Percentiles rank a stretch among this genome's conserved stretches.
phyloP scores from a whole-genome alignment of 2,113 vertebrate genomes.

The Xiphophorus hellerii region DNA sequence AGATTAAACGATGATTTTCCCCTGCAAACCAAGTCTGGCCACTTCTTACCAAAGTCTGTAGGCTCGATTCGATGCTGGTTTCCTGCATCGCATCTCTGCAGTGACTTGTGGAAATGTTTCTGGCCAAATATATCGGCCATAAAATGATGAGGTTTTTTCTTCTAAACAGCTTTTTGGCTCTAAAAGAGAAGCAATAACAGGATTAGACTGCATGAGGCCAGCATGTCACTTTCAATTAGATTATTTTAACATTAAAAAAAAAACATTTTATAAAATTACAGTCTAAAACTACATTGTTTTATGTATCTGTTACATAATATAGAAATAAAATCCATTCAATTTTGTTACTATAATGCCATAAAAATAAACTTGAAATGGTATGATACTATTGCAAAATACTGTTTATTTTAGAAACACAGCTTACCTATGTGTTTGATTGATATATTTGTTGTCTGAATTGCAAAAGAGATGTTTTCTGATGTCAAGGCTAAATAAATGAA shows the following conservation, averaged over 20 bases:
- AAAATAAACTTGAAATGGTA: background rate
- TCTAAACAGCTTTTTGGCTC: constrained; percentile 71
- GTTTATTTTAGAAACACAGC: rapidly evolving
- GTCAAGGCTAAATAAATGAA: constrained; percentile 50
- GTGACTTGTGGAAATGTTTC: constrained; percentile 50
- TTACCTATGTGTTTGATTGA: constrained; percentile 66
- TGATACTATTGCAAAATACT: background rate
- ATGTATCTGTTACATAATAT: background rate
- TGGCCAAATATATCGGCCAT: constrained; percentile 74
- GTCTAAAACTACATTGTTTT: background rate
- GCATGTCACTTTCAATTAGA: background rate
- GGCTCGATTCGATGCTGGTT: constrained; percentile 32
- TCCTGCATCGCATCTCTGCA: constrained; percentile 58
- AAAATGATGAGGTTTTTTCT: constrained; percentile 53
- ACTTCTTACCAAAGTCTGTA: constrained; percentile 73
- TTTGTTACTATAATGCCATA: background rate
- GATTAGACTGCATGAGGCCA: background rate
- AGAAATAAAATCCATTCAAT: background rate
- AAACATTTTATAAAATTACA: background rate
- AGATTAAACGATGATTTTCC: background rate
- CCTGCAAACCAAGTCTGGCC: background rate
- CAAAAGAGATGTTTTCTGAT: constrained; percentile 33
- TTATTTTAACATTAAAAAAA: background rate
- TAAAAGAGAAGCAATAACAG: constrained; percentile 29
- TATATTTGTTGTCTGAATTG: constrained; percentile 36